phyloP scores from a whole-genome alignment of 1,140 invertebrate genomes.

The Fragariocoptes setiger region DNA sequence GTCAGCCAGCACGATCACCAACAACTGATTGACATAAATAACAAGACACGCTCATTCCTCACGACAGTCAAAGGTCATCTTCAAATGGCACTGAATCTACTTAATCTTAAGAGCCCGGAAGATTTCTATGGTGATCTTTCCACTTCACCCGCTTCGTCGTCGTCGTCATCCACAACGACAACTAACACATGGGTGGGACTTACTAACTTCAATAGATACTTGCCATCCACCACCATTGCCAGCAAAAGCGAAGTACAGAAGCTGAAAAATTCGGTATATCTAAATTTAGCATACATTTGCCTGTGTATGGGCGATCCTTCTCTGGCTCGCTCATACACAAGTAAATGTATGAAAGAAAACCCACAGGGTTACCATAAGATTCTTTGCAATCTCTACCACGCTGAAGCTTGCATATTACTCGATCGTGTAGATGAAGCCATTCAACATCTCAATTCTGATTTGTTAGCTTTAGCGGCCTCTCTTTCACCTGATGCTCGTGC shows the following conservation, averaged over 20 bases:
- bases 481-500: slow-evolving; percentile 13
- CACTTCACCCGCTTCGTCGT: too few relatives aligned
- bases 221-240: too few relatives aligned
- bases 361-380: slow-evolving; percentile 14
- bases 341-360: slow-evolving; percentile 2
- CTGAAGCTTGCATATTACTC: slow-evolving; percentile 50
- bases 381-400: slow-evolving; percentile 53
- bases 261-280: slow-evolving; percentile 1
- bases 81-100: too few relatives aligned
- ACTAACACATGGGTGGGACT: too few relatives aligned
- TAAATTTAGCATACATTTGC: slow-evolving; percentile 32
- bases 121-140: too few relatives aligned
- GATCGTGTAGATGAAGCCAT: slow-evolving; percentile 51
- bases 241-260: slow-evolving; percentile 3
- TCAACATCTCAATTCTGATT: slow-evolving; percentile 43
- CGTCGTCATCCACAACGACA: too few relatives aligned
- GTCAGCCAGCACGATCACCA: too few relatives aligned
- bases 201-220: too few relatives aligned
- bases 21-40: too few relatives aligned
- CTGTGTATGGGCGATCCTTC: slow-evolving; percentile 51
- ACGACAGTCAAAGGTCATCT: too few relatives aligned
- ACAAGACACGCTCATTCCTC: too few relatives aligned
- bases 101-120: too few relatives aligned
- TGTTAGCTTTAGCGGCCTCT: slow-evolving; percentile 22
- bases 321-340: slow-evolving; percentile 39